phyloP scores from a whole-genome alignment of 2,797 vertebrate species.

The Pyrocephalus nanus region DNA sequence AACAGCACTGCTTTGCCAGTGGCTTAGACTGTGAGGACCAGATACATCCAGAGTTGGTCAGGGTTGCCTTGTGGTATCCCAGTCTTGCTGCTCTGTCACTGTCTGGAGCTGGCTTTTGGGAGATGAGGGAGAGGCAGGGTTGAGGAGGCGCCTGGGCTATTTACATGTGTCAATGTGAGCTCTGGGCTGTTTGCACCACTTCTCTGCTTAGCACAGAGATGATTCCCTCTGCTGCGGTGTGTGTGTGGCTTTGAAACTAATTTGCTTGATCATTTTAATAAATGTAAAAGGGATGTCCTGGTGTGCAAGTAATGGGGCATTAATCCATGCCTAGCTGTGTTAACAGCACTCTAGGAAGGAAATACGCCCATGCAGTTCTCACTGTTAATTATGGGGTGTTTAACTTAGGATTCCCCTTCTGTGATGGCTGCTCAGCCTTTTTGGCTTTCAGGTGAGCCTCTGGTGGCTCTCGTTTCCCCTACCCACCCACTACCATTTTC shows the following conservation, averaged over 20 bases:
- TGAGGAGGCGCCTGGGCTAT: not conserved
- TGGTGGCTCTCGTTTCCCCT: not conserved
- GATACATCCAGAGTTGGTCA: not conserved
- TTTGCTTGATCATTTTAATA: slow-evolving; percentile 50
- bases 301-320: slow-evolving; percentile 46
- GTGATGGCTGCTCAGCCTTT: not conserved
- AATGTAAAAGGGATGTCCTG: not conserved
- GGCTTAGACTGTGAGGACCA: not conserved
- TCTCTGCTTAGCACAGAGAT: accelerated
- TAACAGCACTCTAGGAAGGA: slow-evolving; percentile 40
- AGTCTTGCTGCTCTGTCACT: not conserved
- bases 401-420: not conserved
- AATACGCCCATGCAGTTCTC: not conserved
- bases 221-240: not conserved
- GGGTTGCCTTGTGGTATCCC: not conserved
- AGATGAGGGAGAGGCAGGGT: not conserved
- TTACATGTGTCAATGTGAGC: accelerated
- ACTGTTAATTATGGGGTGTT: not conserved
- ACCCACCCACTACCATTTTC: not conserved
- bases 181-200: accelerated
- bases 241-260: not conserved
- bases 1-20: not conserved
- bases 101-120: not conserved
- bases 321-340: slow-evolving; percentile 47
- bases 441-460: not conserved